Percentiles rank a stretch among this genome's conserved stretches.
These are phyloP conservation scores for Triops longicaudatus DNA, from an alignment of 1,140 invertebrate genomes.

Conservation along the genomic window DNA sequence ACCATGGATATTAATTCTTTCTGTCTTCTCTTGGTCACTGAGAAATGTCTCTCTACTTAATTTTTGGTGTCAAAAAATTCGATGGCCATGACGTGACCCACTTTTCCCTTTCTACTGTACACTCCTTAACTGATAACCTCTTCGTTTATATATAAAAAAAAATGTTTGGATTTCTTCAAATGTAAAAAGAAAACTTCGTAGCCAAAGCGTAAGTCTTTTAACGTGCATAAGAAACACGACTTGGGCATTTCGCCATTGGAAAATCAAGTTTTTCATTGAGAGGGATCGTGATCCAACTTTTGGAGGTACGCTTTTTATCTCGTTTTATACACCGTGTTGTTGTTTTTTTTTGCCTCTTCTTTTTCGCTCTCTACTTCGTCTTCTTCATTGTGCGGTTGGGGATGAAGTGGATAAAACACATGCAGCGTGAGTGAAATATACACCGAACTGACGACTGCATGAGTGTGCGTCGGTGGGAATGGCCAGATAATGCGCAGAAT, in stretches of 20 bases:
- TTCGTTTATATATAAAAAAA: neutral
- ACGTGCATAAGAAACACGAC: neutral
- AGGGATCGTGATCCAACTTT: conserved; percentile 14
- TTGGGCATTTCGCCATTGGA: conserved; percentile 1
- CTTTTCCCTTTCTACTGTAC: neutral
- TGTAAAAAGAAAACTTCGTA: neutral
- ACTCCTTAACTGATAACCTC: neutral
- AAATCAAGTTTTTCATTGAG: conserved; percentile 15
- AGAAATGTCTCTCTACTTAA: neutral
- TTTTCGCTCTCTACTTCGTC: neutral
- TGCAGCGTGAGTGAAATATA: neutral
- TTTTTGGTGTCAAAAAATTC: conserved; percentile 4
- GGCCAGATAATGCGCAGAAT: too few relatives aligned
- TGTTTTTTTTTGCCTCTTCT: neutral
- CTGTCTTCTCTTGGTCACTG: neutral
- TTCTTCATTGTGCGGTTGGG: neutral
- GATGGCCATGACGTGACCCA: conserved; percentile 3
- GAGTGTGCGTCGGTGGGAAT: neutral
- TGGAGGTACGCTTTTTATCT: neutral
- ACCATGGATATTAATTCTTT: too few relatives aligned
- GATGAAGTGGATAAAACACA: neutral
- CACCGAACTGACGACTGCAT: neutral
- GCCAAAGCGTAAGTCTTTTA: neutral
- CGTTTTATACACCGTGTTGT: neutral
- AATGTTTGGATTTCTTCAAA: neutral